These are phyloP conservation scores for Melanerpes formicivorus DNA, from an alignment of 2,113 vertebrate genomes.

Conservation along the genomic window DNA sequence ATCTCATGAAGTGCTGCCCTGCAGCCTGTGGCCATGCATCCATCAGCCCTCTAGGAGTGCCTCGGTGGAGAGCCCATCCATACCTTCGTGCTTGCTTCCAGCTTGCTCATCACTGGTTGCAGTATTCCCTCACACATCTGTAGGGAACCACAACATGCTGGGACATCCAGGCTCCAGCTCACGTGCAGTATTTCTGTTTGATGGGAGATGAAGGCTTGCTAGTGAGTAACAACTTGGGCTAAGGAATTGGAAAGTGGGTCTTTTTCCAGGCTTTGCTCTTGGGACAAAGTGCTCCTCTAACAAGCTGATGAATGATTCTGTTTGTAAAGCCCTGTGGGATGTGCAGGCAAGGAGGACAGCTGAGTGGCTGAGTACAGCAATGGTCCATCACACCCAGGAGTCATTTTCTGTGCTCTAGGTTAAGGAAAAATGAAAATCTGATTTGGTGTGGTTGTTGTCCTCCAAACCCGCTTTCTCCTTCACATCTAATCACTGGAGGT, in stretches of 20 bases:
- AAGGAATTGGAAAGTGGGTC: neutral
- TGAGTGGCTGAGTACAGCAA: neutral
- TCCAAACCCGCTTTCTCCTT: neutral
- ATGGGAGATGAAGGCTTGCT: neutral
- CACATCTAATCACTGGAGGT: neutral
- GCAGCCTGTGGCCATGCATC: neutral
- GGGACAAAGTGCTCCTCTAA: neutral
- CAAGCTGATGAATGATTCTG: neutral
- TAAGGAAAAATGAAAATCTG: neutral
- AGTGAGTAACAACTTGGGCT: neutral
- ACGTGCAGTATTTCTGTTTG: neutral
- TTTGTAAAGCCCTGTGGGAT: neutral
- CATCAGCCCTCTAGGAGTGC: rapidly evolving
- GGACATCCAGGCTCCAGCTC: neutral
- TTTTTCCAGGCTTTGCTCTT: neutral
- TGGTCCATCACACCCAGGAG: neutral
- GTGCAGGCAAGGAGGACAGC: neutral
- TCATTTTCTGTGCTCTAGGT: neutral
- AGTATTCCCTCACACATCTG: rapidly evolving
- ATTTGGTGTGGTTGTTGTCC: neutral
- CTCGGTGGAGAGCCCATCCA: neutral
- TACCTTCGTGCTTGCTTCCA: neutral
- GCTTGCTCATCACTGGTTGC: neutral
- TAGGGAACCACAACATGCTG: rapidly evolving
- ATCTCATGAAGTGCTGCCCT: neutral